Percentiles rank a stretch among this genome's conserved stretches.
phyloP scores from a whole-genome alignment of 1,140 invertebrate genomes.

The Pseudomyrmex flavicornis region DNA sequence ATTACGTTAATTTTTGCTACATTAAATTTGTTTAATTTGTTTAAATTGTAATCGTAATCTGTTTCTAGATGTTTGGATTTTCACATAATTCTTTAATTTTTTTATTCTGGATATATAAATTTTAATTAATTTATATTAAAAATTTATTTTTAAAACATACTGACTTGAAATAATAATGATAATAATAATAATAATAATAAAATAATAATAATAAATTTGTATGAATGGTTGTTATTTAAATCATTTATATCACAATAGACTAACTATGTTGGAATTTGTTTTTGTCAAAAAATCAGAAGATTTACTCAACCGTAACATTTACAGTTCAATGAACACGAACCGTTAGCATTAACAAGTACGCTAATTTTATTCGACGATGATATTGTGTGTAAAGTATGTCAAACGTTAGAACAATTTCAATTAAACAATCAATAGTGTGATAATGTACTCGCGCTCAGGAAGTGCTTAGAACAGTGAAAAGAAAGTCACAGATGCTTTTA shows the following conservation, averaged over 20 bases:
- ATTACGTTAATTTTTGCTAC: constrained; percentile 35
- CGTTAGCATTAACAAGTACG: neutral
- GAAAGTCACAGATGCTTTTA: neutral
- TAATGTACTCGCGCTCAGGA: neutral
- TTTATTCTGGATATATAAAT: too few relatives aligned
- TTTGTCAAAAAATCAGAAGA: neutral
- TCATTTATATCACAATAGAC: neutral
- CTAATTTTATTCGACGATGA: constrained; percentile 7
- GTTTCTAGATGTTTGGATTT: too few relatives aligned
- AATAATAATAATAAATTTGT: too few relatives aligned
- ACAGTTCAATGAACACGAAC: neutral
- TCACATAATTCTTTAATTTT: too few relatives aligned
- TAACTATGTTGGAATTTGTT: neutral
- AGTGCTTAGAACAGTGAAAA: neutral
- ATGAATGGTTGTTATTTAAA: neutral
- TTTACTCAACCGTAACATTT: neutral
- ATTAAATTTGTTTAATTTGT: neutral
- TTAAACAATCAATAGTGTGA: neutral
- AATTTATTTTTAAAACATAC: too few relatives aligned
- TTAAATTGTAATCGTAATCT: neutral
- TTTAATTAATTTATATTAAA: too few relatives aligned
- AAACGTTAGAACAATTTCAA: neutral
- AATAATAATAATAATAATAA: too few relatives aligned
- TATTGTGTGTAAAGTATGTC: constrained; percentile 5
- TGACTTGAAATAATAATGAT: too few relatives aligned